These are phyloP conservation scores for Microtus richardsoni DNA, from an alignment of 2,113 vertebrate species.

Conservation along the genomic window DNA sequence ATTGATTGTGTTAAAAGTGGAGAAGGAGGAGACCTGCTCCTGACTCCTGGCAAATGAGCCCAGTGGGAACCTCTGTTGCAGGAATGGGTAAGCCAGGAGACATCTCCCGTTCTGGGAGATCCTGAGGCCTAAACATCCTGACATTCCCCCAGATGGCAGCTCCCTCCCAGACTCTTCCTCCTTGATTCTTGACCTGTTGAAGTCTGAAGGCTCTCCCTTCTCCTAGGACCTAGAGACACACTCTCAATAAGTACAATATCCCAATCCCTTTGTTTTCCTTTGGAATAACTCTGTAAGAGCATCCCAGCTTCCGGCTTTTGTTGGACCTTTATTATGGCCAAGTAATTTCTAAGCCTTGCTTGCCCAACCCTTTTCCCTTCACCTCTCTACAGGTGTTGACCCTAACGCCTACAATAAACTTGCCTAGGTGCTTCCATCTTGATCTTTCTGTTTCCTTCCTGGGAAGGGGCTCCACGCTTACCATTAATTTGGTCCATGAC, in stretches of 20 bases:
- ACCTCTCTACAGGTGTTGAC: not conserved
- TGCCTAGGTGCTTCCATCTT: not conserved
- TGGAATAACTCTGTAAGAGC: not conserved
- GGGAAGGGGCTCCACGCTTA: not conserved
- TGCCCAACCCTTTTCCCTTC: not conserved
- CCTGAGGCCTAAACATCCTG: not conserved
- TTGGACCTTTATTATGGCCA: not conserved
- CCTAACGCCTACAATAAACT: not conserved
- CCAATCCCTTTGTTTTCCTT: not conserved
- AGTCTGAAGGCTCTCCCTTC: not conserved
- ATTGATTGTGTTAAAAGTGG: not conserved
- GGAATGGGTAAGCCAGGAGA: not conserved
- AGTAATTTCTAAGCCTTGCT: not conserved
- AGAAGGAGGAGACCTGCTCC: not conserved
- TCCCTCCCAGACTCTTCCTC: not conserved
- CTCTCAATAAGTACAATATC: not conserved
- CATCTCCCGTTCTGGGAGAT: not conserved
- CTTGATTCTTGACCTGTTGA: not conserved
- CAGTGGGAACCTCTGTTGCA: not conserved
- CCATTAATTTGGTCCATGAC: not conserved
- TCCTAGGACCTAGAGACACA: not conserved
- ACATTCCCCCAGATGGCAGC: not conserved
- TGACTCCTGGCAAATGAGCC: not conserved
- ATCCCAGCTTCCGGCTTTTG: not conserved
- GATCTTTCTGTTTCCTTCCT: not conserved